Evolutionary conservation across 2,113 vertebrate genomes (phyloP), one percentile per base, ranked within the genome.

Genomic region (Muscicapa adusta): DNA sequence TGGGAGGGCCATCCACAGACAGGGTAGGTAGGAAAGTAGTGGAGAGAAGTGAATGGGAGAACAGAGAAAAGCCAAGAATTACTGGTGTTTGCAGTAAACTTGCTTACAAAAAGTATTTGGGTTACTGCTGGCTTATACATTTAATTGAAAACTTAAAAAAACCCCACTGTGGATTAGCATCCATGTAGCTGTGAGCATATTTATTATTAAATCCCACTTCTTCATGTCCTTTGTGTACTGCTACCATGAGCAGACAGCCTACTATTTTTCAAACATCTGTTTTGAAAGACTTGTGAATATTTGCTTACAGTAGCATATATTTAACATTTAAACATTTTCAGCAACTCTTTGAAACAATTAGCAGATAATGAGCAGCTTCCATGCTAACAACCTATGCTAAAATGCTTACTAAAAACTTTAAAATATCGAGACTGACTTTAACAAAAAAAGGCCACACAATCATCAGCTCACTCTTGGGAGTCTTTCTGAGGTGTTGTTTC

Each of bases 331-430:
- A 96, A 88, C 89, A 86, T 68, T 94, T 97, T 97, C 97, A 95
- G 95, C 96, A 97, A 75, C 67, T 94, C 89, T 94, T 97, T 91
- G 89, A 96, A 95, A 97, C 89, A 97, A 97, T 96, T 97, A 96
- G 60, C 36, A 89, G 77, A 68, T 96, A 95, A 97, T 94, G 94
- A 97, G 90, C 89, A 93, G 83, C 88, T 92, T 94, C 85, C 72
- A 81, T 61, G 26, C 67, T 73, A 92, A 85, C 61, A 92, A 96
- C 88, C 77, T 85, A 26, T 72, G 78, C 47, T 93, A 76, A 92
- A 96, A 93, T 36, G 66, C 71, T 94, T 96, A 96, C 94, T 94
- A 92, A 96, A 96, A 95, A 91, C 77, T 95, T 93, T 29, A 43
- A 93, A 94, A 84, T 89, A 34, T 93, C 88, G 91, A 93, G 67